These are phyloP conservation scores for sheep (Ovis aries) DNA, from an alignment of 2,113 vertebrate species.

Conservation along the genomic window ARS-UI_Ramb_v3.0 NC_056056.1:125232001-125232500, in stretches of 20 bases:
- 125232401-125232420: background rate
- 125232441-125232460: background rate
- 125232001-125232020: slow-evolving; percentile 8
- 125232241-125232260: background rate
- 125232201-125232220: background rate
- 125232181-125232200: background rate
- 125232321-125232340: background rate
- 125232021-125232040: background rate
- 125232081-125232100: background rate
- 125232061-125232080: slow-evolving; percentile 16
- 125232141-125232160: slow-evolving; percentile 43
- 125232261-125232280: background rate
- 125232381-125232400: background rate
- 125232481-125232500: background rate
- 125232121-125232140: slow-evolving; percentile 55
- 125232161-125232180: slow-evolving; percentile 21
- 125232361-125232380: background rate
- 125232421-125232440: background rate
- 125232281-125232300: background rate
- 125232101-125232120: background rate
- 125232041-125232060: slow-evolving; percentile 33
- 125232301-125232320: background rate
- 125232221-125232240: background rate
- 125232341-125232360: background rate
- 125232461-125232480: background rate